Evolutionary conservation across 1,140 invertebrate genomes (phyloP).

Genomic region (Tenebrio molitor): DNA sequence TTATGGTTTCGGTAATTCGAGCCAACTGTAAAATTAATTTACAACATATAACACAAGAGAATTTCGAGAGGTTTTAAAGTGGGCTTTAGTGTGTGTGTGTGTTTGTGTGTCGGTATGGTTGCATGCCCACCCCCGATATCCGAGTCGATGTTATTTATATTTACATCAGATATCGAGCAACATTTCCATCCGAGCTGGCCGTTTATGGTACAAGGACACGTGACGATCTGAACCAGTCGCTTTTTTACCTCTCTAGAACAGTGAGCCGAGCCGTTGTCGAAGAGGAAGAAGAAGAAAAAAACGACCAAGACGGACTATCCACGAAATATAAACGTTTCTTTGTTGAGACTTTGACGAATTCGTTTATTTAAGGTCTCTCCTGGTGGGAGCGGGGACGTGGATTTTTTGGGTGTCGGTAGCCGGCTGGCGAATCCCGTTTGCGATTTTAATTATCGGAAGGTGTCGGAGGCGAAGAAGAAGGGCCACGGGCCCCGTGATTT

Average conservation of each 20-base stretch:
- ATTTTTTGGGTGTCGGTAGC: neutral
- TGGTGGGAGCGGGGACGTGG: neutral
- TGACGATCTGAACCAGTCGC: conserved; percentile 44
- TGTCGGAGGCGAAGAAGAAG: conserved; percentile 17
- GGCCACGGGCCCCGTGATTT: conserved; percentile 17
- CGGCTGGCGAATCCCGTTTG: neutral
- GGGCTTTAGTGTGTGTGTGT: conserved; percentile 36
- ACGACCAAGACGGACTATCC: conserved; percentile 24
- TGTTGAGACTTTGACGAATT: conserved; percentile 43
- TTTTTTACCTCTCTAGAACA: conserved; percentile 42
- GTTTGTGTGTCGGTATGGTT: conserved; percentile 39
- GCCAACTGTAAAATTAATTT: conserved; percentile 40
- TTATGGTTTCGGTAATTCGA: conserved; percentile 37
- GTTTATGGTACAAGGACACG: conserved; percentile 47
- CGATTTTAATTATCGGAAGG: conserved; percentile 28
- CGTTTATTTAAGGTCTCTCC: conserved; percentile 32
- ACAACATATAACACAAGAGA: conserved; percentile 38
- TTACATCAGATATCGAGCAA: conserved; percentile 47
- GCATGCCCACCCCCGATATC: conserved; percentile 49
- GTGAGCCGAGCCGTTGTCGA: conserved; percentile 28
- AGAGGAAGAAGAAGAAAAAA: conserved; percentile 35
- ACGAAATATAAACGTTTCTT: conserved; percentile 43
- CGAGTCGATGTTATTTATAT: conserved; percentile 40
- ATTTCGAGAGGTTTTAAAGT: conserved; percentile 37
- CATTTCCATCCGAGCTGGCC: conserved; percentile 44